A percentile compares a stretch with the other conserved stretches of the same genome.
Conservation (phyloP, 2,797 vertebrate species). For the Ctenochaetus hawaiiensis region DNA sequence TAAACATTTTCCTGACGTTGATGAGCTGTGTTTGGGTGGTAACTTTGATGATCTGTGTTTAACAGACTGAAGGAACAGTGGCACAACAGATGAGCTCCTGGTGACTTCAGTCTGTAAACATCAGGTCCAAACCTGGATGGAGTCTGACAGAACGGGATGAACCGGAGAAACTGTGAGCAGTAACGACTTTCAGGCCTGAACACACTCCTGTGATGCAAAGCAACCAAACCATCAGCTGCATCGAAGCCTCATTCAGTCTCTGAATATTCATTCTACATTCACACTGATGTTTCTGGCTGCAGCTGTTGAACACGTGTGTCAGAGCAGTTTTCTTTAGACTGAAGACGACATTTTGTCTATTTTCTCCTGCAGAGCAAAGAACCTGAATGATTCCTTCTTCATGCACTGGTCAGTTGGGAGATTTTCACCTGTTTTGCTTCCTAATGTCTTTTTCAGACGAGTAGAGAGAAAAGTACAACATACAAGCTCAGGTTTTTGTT, state of each 20-base stretch:
- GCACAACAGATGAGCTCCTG: neutral
- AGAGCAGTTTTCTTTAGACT: neutral
- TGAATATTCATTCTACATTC: conserved; percentile 25
- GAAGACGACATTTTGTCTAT: neutral
- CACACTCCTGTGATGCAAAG: conserved; percentile 42
- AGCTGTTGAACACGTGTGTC: neutral
- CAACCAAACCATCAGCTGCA: conserved; percentile 45
- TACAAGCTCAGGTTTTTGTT: too few relatives aligned
- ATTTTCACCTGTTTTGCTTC: too few relatives aligned
- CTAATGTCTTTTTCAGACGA: too few relatives aligned
- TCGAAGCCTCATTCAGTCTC: conserved; percentile 19
- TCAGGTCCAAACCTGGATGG: neutral
- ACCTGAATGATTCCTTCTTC: neutral
- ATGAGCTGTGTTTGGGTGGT: neutral
- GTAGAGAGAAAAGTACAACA: too few relatives aligned
- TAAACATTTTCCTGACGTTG: too few relatives aligned
- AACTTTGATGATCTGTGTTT: neutral
- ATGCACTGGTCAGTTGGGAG: neutral
- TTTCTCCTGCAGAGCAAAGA: neutral
- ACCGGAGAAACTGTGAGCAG: conserved; percentile 19
- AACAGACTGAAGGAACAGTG: neutral
- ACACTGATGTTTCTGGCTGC: neutral
- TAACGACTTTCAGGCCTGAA: conserved; percentile 49
- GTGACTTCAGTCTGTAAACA: neutral
- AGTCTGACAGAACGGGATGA: conserved; percentile 15